A percentile compares a stretch with the other conserved stretches of the same genome.
Conservation (phyloP, 2,888 invertebrate species). For the Agrotis segetum region DNA sequence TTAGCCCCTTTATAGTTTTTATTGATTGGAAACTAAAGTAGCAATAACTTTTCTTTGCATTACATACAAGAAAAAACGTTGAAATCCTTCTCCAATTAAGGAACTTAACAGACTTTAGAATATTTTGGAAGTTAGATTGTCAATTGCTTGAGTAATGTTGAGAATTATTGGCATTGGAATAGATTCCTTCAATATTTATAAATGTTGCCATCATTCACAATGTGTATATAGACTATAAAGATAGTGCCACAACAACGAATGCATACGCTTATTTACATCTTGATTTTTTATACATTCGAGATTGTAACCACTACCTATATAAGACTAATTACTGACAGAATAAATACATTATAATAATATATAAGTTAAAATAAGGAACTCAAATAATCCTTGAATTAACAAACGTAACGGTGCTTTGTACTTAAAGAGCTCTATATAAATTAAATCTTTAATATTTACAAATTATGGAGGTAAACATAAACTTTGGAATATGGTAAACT, state of each 20-base stretch:
- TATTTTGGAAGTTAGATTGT: not conserved
- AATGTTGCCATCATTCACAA: slow-evolving; percentile 18
- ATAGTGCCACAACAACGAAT: slow-evolving; percentile 44
- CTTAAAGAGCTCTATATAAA: slow-evolving; percentile 63
- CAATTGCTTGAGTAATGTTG: slow-evolving; percentile 1
- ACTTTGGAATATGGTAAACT: slow-evolving; percentile 41
- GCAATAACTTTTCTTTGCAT: not conserved
- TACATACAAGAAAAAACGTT: not conserved
- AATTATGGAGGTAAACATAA: slow-evolving; percentile 32
- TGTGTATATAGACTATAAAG: slow-evolving; percentile 19
- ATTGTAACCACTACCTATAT: slow-evolving; percentile 32
- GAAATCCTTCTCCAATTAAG: not conserved
- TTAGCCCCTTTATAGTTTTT: not conserved
- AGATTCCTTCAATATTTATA: not conserved
- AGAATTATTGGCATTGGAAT: too few relatives aligned
- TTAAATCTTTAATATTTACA: slow-evolving; percentile 47
- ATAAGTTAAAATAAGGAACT: slow-evolving; percentile 37
- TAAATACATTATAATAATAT: slow-evolving; percentile 40
- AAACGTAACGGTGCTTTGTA: slow-evolving; percentile 66
- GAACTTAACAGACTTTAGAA: not conserved
- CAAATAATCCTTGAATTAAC: slow-evolving; percentile 41
- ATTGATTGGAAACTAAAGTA: too few relatives aligned
- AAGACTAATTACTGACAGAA: slow-evolving; percentile 32
- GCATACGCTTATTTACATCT: slow-evolving; percentile 46
- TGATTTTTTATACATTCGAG: slow-evolving; percentile 30